phyloP scores from a whole-genome alignment of 2,797 vertebrate species.

The Tenualosa ilisha region DNA sequence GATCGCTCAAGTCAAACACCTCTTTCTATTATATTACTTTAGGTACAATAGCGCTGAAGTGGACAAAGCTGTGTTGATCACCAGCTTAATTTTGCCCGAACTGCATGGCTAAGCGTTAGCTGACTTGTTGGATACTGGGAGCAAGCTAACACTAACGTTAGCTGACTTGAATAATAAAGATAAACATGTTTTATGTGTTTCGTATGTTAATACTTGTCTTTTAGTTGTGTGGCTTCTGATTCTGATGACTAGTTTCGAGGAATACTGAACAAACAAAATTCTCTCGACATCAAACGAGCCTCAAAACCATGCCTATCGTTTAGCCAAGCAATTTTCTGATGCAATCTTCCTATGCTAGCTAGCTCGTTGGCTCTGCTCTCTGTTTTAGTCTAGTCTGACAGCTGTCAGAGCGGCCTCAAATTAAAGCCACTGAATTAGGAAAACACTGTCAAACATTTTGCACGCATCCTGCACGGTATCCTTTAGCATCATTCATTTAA shows the following conservation, averaged over 20 bases:
- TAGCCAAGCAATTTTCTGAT: neutral
- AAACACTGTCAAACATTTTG: neutral
- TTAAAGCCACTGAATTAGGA: neutral
- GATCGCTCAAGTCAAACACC: neutral
- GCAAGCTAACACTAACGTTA: neutral
- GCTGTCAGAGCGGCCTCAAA: neutral
- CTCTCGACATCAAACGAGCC: neutral
- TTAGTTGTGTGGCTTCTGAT: too few species aligned
- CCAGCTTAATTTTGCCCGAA: neutral
- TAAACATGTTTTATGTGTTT: too few species aligned
- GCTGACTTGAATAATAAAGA: neutral
- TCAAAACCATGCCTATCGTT: neutral
- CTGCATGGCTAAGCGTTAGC: neutral
- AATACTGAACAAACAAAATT: neutral
- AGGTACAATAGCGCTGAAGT: neutral
- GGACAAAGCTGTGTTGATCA: neutral
- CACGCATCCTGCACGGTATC: neutral
- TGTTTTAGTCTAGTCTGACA: neutral
- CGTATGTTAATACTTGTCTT: too few species aligned
- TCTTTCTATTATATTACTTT: neutral
- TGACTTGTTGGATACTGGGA: neutral
- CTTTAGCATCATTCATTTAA: neutral
- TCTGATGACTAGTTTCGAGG: neutral
- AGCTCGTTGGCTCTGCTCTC: neutral
- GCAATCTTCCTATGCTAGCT: slow-evolving; percentile 1